Conservation (phyloP, 2,888 invertebrate species). For the Xestia sexstrigata region DNA sequence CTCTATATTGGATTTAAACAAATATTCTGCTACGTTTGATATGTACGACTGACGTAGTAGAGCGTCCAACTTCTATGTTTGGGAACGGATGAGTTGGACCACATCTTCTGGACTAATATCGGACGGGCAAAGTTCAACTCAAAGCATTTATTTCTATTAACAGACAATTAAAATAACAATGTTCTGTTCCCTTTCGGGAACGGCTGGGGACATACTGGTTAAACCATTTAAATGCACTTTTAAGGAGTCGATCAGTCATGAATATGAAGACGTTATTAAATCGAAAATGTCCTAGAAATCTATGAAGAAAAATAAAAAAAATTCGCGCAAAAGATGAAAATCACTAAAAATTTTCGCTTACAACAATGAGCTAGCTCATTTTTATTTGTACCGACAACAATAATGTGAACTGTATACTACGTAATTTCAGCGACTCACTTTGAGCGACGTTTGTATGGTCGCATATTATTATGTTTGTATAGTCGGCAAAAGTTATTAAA, state of each 20-base stretch:
- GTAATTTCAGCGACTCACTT: neutral
- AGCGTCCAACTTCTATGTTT: neutral
- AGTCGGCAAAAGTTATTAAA: neutral
- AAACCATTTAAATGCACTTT: neutral
- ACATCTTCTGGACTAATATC: neutral
- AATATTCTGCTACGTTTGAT: constrained; percentile 44
- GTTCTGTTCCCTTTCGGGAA: no score
- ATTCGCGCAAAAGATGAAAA: neutral
- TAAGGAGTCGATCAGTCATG: neutral
- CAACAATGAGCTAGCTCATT: neutral
- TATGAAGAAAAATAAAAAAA: neutral
- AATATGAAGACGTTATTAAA: neutral
- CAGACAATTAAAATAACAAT: no score
- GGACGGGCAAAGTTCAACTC: neutral
- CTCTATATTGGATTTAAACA: constrained; percentile 65
- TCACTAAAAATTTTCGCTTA: neutral
- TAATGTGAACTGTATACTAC: neutral
- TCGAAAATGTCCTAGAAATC: neutral
- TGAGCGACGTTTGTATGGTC: neutral
- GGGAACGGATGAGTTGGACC: constrained; percentile 6
- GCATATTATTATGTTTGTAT: neutral
- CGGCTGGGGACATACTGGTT: no score
- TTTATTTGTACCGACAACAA: neutral
- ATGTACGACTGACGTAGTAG: neutral
- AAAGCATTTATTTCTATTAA: neutral